Evolutionary conservation across 1,140 invertebrate species (phyloP).

Genomic region (Belonocnema kinseyi): DNA sequence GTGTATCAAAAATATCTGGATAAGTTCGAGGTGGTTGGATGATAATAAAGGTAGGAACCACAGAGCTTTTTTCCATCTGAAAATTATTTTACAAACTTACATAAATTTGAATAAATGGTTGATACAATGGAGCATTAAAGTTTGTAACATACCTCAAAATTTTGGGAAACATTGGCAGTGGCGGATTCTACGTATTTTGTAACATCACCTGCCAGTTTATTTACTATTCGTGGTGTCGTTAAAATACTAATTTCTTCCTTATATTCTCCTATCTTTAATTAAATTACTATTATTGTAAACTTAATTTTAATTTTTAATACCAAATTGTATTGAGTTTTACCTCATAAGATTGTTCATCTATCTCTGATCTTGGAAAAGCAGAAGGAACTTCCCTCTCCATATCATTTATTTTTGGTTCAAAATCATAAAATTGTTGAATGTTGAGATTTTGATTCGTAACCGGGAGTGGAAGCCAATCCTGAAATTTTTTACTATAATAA

Average conservation of each 20-base stretch:
- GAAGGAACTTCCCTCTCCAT: conserved; percentile 18
- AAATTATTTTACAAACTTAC: neutral
- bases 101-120: too few species aligned
- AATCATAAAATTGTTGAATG: neutral
- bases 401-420: conserved; percentile 3
- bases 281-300: neutral
- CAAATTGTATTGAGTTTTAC: neutral
- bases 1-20: neutral
- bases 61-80: neutral
- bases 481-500: conserved; percentile 48
- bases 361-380: neutral
- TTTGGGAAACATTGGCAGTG: neutral
- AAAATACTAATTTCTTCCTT: neutral
- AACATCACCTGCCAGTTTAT: neutral
- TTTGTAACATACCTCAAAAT: neutral
- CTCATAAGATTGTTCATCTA: neutral
- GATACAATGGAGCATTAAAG: neutral
- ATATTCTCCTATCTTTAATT: neutral
- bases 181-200: neutral
- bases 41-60: neutral
- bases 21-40: neutral
- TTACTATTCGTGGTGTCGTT: neutral
- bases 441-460: conserved; percentile 6
- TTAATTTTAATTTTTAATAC: neutral
- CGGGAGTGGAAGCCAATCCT: conserved; percentile 50